phyloP scores from a whole-genome alignment of 2,113 vertebrate genomes.

The Natator depressus region DNA sequence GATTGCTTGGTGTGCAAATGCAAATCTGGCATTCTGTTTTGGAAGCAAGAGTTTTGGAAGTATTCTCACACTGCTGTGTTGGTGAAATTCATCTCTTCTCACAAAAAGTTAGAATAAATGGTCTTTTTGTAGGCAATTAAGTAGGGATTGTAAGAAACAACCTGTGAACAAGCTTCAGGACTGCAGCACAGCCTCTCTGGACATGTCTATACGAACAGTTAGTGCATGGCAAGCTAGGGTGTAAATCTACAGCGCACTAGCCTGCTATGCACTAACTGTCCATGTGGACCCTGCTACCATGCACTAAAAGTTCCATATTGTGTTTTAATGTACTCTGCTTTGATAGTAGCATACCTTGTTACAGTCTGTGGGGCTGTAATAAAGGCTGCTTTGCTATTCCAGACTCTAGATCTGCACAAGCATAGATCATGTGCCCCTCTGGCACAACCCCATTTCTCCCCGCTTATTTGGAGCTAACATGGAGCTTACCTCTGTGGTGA shows the following conservation, averaged over 20 bases:
- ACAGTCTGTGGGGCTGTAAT: background rate
- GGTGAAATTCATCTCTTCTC: background rate
- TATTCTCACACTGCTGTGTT: background rate
- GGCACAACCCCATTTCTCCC: background rate
- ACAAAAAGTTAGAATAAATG: background rate
- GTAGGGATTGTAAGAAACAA: background rate
- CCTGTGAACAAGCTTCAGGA: background rate
- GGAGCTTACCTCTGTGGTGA: background rate
- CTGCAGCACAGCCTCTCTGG: background rate
- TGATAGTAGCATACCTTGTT: background rate
- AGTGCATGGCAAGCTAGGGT: background rate
- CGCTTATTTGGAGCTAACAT: background rate
- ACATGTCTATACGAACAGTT: background rate
- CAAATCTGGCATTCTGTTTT: background rate
- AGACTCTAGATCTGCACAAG: background rate
- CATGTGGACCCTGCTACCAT: background rate
- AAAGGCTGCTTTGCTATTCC: background rate
- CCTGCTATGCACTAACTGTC: background rate
- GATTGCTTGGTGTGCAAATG: background rate
- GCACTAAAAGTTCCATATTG: background rate
- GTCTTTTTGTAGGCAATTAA: background rate
- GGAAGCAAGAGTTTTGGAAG: background rate
- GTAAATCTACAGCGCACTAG: background rate
- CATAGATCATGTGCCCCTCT: background rate
- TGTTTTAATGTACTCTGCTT: background rate